phyloP scores from a whole-genome alignment of 2,113 vertebrate species.

The Caretta caretta region DNA sequence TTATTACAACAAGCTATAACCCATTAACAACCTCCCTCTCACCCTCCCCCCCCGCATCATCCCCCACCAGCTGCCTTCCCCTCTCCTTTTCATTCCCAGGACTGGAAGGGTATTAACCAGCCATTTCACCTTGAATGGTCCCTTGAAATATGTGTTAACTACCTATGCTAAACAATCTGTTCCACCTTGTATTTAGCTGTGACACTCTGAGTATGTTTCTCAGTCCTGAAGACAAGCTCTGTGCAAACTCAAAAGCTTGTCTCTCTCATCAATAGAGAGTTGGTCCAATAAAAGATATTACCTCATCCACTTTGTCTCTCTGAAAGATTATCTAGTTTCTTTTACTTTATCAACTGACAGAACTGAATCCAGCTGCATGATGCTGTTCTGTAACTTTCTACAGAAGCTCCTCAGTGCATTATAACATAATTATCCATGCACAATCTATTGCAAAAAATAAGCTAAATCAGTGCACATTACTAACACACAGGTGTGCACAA shows the following conservation, averaged over 20 bases:
- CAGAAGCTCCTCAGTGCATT: neutral
- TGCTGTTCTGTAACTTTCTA: neutral
- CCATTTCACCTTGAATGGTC: neutral
- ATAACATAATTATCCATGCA: neutral
- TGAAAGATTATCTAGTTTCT: neutral
- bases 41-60: too few relatives aligned
- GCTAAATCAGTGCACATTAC: rapidly evolving
- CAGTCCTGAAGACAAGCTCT: neutral
- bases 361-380: neutral
- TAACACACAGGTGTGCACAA: neutral
- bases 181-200: neutral
- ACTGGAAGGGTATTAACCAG: neutral
- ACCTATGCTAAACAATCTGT: neutral
- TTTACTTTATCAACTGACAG: neutral
- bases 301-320: neutral
- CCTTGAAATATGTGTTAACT: neutral
- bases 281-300: neutral
- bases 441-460: neutral
- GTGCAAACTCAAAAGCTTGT: neutral
- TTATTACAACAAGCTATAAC: neutral
- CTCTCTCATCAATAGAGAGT: neutral
- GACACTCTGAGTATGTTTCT: neutral
- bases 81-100: neutral
- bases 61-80: too few relatives aligned
- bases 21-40: neutral